Evolutionary conservation across 2,888 invertebrate species (phyloP).

Genomic region (Acleris laterana): DNA sequence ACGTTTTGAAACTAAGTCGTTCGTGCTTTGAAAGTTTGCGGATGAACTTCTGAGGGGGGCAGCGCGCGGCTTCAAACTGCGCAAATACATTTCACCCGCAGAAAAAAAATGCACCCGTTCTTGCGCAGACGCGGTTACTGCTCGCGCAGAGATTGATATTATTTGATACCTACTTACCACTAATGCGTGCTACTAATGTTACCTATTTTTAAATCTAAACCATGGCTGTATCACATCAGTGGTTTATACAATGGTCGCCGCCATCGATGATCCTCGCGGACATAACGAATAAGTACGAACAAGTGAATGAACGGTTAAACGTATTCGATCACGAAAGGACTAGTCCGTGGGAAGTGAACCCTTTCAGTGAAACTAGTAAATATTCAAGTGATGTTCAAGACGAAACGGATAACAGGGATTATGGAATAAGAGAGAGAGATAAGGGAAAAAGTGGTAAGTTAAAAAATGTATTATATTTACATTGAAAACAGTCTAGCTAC

Average conservation of each 20-base stretch:
- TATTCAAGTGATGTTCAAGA: slow-evolving; percentile 6
- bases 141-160: slow-evolving; percentile 39
- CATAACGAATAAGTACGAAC: slow-evolving; percentile 62
- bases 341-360: slow-evolving; percentile 42
- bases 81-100: slow-evolving; percentile 49
- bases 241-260: slow-evolving; percentile 79
- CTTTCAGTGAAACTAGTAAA: slow-evolving; percentile 36
- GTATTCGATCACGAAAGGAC: slow-evolving; percentile 41
- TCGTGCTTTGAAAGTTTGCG: slow-evolving; percentile 20
- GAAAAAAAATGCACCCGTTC: slow-evolving; percentile 54
- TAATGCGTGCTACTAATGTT: slow-evolving; percentile 4
- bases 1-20: background rate
- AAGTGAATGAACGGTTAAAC: slow-evolving; percentile 60
- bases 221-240: slow-evolving; percentile 80
- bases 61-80: slow-evolving; percentile 50
- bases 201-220: slow-evolving; percentile 34
- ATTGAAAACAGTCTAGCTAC: too few species aligned
- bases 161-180: background rate
- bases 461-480: too few species aligned
- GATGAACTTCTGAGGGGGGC: slow-evolving; percentile 32
- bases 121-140: slow-evolving; percentile 61
- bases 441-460: slow-evolving; percentile 23
- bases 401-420: slow-evolving; percentile 7
- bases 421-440: slow-evolving; percentile 11
- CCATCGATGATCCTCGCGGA: slow-evolving; percentile 68